phyloP scores from a whole-genome alignment of 2,113 vertebrate genomes.

The Furnarius figulus region DNA sequence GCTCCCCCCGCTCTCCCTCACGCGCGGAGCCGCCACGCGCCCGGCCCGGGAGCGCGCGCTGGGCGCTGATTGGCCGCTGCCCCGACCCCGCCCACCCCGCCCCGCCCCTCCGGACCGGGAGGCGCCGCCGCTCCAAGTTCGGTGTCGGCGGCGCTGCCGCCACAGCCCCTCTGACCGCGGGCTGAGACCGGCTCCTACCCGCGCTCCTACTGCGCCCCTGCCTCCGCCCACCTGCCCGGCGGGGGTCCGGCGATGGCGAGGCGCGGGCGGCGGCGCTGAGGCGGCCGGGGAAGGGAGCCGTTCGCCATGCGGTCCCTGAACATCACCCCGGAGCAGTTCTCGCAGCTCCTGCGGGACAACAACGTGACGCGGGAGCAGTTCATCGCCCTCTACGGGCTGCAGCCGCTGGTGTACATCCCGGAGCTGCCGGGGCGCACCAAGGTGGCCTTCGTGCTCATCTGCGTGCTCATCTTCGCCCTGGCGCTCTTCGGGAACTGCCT shows the following conservation, averaged over 20 bases:
- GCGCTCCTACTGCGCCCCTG: no score
- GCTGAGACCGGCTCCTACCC: neutral
- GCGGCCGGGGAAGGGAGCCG: no score
- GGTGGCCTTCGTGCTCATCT: constrained; percentile 65
- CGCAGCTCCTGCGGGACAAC: constrained; percentile 71
- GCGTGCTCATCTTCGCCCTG: constrained; percentile 73
- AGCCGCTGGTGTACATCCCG: constrained; percentile 75
- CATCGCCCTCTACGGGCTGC: constrained; percentile 72
- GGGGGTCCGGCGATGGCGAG: neutral
- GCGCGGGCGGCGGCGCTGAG: neutral
- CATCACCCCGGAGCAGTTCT: constrained; percentile 73
- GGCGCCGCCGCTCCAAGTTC: neutral
- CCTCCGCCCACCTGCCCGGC: no score
- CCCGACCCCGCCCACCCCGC: no score
- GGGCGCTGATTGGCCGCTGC: neutral
- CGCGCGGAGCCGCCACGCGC: no score
- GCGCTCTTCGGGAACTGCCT: constrained; percentile 77
- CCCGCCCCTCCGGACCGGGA: no score
- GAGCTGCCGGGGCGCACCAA: constrained; percentile 70
- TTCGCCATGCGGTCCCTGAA: constrained; percentile 70
- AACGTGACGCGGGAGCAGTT: constrained; percentile 78
- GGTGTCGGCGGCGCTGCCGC: neutral
- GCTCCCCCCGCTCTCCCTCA: no score
- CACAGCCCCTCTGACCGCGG: no score
- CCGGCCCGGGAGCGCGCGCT: no score